Evolutionary conservation across 2,797 vertebrate species (phyloP).

Genomic region (Muscicapa comitata): DNA sequence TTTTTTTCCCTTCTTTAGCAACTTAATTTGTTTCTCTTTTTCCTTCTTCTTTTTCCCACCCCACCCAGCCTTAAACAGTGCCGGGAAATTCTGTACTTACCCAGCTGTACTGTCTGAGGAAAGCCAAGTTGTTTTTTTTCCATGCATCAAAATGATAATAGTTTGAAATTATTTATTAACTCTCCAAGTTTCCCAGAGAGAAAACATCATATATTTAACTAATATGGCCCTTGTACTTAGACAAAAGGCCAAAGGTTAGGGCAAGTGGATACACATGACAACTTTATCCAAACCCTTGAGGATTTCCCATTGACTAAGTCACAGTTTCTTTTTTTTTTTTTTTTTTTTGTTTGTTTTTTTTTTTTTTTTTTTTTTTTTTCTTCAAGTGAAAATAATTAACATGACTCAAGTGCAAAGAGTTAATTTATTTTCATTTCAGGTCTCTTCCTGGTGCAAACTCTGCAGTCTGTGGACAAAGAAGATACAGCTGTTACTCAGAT

Average conservation of each 20-base stretch:
- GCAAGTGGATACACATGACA: background rate
- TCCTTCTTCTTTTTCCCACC: background rate
- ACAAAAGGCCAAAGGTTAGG: constrained; percentile 29
- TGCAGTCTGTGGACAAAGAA: background rate
- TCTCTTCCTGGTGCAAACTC: background rate
- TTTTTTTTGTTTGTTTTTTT: background rate
- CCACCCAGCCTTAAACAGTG: background rate
- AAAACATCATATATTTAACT: constrained; percentile 27
- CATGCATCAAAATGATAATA: constrained; percentile 35
- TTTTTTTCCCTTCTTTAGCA: background rate
- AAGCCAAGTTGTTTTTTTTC: constrained; percentile 30
- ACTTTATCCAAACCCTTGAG: background rate
- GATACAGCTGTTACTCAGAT: background rate
- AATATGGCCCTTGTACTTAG: constrained; percentile 21
- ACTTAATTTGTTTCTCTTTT: background rate
- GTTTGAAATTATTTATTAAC: constrained; percentile 35
- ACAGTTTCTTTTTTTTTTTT: background rate
- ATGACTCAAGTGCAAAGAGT: background rate
- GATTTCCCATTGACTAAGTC: constrained; percentile 23
- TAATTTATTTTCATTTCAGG: background rate
- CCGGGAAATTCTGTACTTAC: constrained; percentile 46
- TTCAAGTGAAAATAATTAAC: background rate
- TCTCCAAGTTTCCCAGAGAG: constrained; percentile 51
- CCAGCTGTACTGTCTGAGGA: constrained; percentile 30
- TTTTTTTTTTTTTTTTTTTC: background rate